These are phyloP conservation scores for Gambusia affinis DNA, from an alignment of 2,113 vertebrate genomes.

Conservation along the genomic window DNA sequence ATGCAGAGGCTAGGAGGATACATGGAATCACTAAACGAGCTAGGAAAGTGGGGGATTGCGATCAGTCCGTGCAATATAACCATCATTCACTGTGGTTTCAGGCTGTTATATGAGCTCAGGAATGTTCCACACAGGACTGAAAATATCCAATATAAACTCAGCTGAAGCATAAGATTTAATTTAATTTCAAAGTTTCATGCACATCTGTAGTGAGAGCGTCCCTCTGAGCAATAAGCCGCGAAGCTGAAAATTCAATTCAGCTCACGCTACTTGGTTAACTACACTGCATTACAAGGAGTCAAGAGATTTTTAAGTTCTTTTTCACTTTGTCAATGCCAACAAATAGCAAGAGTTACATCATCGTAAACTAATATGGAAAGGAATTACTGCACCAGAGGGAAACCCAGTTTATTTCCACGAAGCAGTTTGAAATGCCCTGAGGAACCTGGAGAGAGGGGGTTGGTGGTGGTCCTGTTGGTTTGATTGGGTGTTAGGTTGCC, in stretches of 20 bases:
- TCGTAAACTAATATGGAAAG: slow-evolving; percentile 59
- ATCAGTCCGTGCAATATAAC: slow-evolving; percentile 17
- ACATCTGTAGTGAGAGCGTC: slow-evolving; percentile 29
- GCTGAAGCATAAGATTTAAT: slow-evolving; percentile 31
- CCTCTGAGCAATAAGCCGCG: slow-evolving; percentile 37
- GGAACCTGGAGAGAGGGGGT: slow-evolving; percentile 11
- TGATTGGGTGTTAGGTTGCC: slow-evolving; percentile 49
- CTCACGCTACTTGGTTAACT: slow-evolving; percentile 33
- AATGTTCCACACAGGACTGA: slow-evolving; percentile 29
- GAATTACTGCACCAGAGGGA: slow-evolving; percentile 43
- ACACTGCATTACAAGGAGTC: slow-evolving; percentile 58
- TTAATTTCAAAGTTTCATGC: slow-evolving; percentile 33
- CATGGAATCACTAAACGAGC: slow-evolving; percentile 46
- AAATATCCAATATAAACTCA: slow-evolving; percentile 45
- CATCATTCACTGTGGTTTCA: slow-evolving; percentile 43
- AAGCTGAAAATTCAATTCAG: slow-evolving; percentile 32
- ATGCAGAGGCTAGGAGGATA: slow-evolving; percentile 46
- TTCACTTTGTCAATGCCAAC: slow-evolving; percentile 49
- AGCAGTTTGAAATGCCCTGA: slow-evolving; percentile 25
- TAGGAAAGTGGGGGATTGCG: neutral
- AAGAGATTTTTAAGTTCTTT: slow-evolving; percentile 52
- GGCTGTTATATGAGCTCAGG: slow-evolving; percentile 12
- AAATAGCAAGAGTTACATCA: slow-evolving; percentile 43
- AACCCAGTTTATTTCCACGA: slow-evolving; percentile 53
- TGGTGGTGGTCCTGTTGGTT: slow-evolving; percentile 18